Conservation (phyloP, 2,113 vertebrate species). For the Rhizomys pruinosus region DNA sequence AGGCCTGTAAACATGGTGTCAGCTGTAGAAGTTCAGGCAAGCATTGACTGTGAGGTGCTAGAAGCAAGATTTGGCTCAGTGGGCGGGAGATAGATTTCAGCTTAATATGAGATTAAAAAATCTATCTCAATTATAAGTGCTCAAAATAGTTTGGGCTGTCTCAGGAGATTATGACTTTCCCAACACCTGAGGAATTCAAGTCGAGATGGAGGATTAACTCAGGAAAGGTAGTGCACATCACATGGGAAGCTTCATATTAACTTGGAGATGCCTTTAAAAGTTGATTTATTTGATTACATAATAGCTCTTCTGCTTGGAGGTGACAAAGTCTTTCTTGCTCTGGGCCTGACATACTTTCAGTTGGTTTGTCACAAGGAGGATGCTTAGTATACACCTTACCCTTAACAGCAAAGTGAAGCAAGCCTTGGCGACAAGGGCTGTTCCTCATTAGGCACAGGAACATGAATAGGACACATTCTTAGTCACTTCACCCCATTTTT, state of each 20-base stretch:
- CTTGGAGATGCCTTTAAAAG: slow-evolving; percentile 41
- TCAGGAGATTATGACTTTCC: slow-evolving; percentile 38
- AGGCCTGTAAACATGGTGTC: background rate
- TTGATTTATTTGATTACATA: slow-evolving; percentile 51
- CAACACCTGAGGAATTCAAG: slow-evolving; percentile 23
- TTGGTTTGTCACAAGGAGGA: background rate
- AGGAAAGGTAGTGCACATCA: slow-evolving; percentile 1
- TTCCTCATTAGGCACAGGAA: background rate
- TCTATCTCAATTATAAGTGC: slow-evolving; percentile 47
- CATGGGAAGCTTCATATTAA: background rate
- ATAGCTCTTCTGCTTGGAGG: slow-evolving; percentile 7
- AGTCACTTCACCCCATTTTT: background rate
- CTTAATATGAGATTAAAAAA: slow-evolving; percentile 53
- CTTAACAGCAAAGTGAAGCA: background rate
- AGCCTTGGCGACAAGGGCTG: background rate
- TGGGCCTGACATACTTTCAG: background rate
- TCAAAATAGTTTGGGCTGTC: slow-evolving; percentile 57
- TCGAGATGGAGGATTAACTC: background rate
- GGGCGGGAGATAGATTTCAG: slow-evolving; percentile 64
- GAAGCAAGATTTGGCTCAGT: slow-evolving; percentile 29
- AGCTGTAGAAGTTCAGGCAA: background rate
- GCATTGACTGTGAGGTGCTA: background rate
- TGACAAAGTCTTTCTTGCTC: slow-evolving; percentile 1
- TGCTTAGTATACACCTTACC: background rate
- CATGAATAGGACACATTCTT: background rate